Conservation (phyloP, 2,888 invertebrate species). For the Ennomos erosarius region DNA sequence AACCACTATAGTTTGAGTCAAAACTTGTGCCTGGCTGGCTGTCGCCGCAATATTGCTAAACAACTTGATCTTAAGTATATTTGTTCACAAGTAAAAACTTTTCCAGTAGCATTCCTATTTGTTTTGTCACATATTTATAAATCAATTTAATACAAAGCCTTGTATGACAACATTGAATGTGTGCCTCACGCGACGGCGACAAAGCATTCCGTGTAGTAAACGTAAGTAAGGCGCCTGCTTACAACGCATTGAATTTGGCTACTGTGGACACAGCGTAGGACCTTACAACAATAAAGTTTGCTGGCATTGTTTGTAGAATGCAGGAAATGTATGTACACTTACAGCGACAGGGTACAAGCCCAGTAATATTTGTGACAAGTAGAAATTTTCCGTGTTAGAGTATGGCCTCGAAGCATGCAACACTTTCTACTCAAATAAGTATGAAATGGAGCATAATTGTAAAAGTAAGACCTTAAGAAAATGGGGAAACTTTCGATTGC, state of each 20-base stretch:
- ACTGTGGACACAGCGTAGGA: conserved; percentile 8
- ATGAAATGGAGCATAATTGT: conserved; percentile 15
- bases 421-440: conserved; percentile 21
- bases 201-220: conserved; percentile 25
- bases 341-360: conserved; percentile 15
- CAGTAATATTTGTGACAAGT: not conserved
- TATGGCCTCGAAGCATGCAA: conserved; percentile 28
- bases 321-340: conserved; percentile 14
- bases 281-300: conserved; percentile 8
- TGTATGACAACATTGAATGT: conserved; percentile 28
- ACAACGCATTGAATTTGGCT: conserved; percentile 22
- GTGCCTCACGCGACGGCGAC: conserved; percentile 24
- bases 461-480: conserved; percentile 17
- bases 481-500: conserved; percentile 4
- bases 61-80: too few relatives aligned
- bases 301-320: not conserved
- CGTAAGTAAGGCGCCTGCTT: conserved; percentile 22
- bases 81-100: not conserved
- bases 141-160: conserved; percentile 25
- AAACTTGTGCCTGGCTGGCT: too few relatives aligned
- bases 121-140: conserved; percentile 21
- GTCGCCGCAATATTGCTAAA: too few relatives aligned
- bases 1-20: too few relatives aligned
- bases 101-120: conserved; percentile 11
- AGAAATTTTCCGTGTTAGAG: conserved; percentile 7